phyloP scores from a whole-genome alignment of 2,888 invertebrate species.

The Gnatocerus cornutus region DNA sequence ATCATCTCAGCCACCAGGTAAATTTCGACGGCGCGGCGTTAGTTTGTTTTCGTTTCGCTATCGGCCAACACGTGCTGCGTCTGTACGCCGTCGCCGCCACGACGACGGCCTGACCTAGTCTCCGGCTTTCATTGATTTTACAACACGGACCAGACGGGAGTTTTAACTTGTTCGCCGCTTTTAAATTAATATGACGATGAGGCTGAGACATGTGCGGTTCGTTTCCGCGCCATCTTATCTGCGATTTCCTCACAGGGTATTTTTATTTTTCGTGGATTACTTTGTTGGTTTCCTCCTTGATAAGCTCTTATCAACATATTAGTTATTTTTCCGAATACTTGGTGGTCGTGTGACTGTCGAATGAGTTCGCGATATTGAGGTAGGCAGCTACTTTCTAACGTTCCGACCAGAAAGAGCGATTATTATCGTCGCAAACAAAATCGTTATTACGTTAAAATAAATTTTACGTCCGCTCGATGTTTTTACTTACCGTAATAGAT shows the following conservation, averaged over 20 bases:
- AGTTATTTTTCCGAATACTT: conserved; percentile 9
- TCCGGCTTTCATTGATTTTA: conserved; percentile 64
- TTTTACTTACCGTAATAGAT: conserved; percentile 47
- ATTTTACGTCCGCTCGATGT: conserved; percentile 46
- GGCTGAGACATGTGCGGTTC: conserved; percentile 5
- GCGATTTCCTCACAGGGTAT: not conserved
- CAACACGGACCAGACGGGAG: conserved; percentile 59
- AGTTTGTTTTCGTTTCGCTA: conserved; percentile 8
- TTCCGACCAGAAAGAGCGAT: conserved; percentile 34
- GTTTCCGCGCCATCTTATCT: conserved; percentile 29
- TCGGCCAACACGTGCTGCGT: conserved; percentile 51
- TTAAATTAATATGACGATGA: conserved; percentile 51
- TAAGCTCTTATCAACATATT: conserved; percentile 25
- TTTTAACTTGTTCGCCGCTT: conserved; percentile 55
- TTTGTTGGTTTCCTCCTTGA: conserved; percentile 28
- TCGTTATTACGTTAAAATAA: conserved; percentile 44
- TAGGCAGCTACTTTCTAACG: conserved; percentile 42
- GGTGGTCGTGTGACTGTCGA: conserved; percentile 2
- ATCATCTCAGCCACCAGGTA: conserved; percentile 69
- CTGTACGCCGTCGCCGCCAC: conserved; percentile 50
- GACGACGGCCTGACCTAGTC: conserved; percentile 64
- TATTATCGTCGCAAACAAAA: conserved; percentile 45
- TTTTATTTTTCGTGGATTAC: conserved; percentile 22
- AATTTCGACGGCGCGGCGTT: conserved; percentile 6
- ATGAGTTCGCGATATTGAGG: conserved; percentile 32